phyloP scores from a whole-genome alignment of 2,888 invertebrate genomes.

The Phragmatobia fuliginosa region DNA sequence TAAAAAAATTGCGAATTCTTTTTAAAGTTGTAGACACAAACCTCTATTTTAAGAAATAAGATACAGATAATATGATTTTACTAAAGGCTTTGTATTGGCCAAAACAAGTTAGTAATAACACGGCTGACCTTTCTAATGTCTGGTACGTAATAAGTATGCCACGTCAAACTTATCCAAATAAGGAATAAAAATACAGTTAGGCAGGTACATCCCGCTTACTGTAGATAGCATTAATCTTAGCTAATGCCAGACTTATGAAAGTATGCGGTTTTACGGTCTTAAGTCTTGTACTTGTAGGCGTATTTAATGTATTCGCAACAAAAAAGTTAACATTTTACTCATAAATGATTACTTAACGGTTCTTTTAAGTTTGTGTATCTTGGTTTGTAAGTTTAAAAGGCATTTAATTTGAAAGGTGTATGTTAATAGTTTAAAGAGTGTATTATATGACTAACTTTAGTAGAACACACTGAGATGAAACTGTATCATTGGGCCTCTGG shows the following conservation, averaged over 20 bases:
- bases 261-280: constrained; percentile 34
- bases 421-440: neutral
- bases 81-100: neutral
- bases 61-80: neutral
- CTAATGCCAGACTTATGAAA: constrained; percentile 25
- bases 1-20: neutral
- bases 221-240: constrained; percentile 45
- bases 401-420: neutral
- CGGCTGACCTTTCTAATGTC: constrained; percentile 42
- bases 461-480: too few relatives aligned
- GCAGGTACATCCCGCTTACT: constrained; percentile 37
- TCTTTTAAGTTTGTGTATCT: constrained; percentile 1
- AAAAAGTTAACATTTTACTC: constrained; percentile 1
- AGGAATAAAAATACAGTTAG: constrained; percentile 47
- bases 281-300: constrained; percentile 21
- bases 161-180: constrained; percentile 50
- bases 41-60: neutral
- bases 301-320: constrained; percentile 19
- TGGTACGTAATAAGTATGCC: constrained; percentile 48
- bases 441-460: neutral
- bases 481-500: too few relatives aligned
- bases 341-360: constrained; percentile 13
- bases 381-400: neutral
- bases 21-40: neutral
- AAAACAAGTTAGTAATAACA: neutral